Percentiles rank a stretch among this genome's conserved stretches.
phyloP scores from a whole-genome alignment of 2,888 invertebrate genomes.

The Yponomeuta cagnagella region DNA sequence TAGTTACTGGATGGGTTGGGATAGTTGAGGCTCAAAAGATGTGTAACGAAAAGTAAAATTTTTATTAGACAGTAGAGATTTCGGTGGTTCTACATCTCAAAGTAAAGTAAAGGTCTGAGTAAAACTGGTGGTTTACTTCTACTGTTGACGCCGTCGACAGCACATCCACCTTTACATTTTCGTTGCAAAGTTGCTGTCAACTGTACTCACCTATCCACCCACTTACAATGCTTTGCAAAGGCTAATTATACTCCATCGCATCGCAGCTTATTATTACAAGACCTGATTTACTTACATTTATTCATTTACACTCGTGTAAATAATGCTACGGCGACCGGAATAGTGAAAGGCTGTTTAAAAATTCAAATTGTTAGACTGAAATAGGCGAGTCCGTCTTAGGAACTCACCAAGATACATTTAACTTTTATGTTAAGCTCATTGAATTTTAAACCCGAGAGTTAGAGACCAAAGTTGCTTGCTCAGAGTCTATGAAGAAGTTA shows the following conservation, averaged over 20 bases:
- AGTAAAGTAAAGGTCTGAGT: too few relatives aligned
- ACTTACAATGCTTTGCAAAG: neutral
- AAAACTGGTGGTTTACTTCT: too few relatives aligned
- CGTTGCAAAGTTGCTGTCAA: too few relatives aligned
- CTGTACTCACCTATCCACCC: neutral
- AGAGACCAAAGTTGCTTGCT: neutral
- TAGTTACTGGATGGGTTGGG: too few relatives aligned
- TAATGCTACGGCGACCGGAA: conserved; percentile 8
- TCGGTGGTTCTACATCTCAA: too few relatives aligned
- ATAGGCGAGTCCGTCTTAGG: conserved; percentile 34
- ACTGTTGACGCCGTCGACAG: too few relatives aligned
- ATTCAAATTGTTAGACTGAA: conserved; percentile 43
- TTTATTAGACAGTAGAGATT: too few relatives aligned
- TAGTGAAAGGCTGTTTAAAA: conserved; percentile 50
- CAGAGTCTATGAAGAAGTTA: neutral
- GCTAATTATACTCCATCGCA: neutral
- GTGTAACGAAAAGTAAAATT: too few relatives aligned
- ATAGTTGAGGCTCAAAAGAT: too few relatives aligned
- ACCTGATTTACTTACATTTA: conserved; percentile 6
- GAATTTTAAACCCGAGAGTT: neutral
- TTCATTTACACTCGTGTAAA: conserved; percentile 11
- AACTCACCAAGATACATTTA: neutral
- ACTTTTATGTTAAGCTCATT: neutral
- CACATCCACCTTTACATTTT: too few relatives aligned
- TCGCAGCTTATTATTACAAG: neutral